Evolutionary conservation across 2,113 vertebrate genomes (phyloP).

Genomic region (Gulo gulo): DNA sequence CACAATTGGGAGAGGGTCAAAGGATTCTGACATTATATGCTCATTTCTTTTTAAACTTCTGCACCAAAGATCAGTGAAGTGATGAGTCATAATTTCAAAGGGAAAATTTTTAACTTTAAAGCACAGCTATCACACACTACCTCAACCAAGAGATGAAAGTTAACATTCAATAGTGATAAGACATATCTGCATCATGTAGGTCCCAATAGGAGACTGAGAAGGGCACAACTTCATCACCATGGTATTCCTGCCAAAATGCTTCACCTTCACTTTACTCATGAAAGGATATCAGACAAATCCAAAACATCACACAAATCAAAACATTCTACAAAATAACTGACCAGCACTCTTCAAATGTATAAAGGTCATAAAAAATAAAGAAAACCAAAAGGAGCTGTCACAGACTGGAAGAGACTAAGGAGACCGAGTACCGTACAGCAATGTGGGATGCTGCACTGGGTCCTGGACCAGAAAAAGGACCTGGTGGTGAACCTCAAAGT

Average conservation of each 20-base stretch:
- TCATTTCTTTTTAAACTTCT: background rate
- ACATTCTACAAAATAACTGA: background rate
- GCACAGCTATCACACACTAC: background rate
- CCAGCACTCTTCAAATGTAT: background rate
- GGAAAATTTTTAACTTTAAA: background rate
- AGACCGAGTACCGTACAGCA: background rate
- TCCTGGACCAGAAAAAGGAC: background rate
- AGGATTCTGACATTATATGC: background rate
- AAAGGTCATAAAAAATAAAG: background rate
- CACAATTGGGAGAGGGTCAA: background rate
- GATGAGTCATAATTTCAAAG: background rate
- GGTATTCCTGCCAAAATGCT: background rate
- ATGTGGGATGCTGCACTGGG: background rate
- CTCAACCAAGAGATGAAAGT: background rate
- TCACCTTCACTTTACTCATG: background rate
- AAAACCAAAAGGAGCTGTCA: background rate
- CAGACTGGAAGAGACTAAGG: background rate
- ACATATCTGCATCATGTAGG: accelerated
- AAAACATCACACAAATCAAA: background rate
- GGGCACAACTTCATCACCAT: background rate
- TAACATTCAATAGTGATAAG: background rate
- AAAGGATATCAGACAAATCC: background rate
- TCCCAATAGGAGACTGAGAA: background rate
- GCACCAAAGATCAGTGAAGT: background rate
- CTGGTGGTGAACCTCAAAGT: background rate